Evolutionary conservation across 2,113 vertebrate species (phyloP).

Genomic region (Mustelus asterias): DNA sequence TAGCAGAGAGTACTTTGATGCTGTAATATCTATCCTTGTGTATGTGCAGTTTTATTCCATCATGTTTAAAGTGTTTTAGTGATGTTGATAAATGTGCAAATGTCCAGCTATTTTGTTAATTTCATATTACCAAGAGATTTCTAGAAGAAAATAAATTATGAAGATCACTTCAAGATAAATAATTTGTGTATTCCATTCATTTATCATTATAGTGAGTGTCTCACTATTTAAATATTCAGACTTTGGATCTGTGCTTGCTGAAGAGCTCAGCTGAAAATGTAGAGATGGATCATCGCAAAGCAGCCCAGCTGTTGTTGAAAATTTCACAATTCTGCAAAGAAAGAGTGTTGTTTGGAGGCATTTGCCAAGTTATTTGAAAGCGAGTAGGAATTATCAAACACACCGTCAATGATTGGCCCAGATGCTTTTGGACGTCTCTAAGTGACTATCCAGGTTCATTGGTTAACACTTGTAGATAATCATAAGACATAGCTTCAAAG

Average conservation of each 20-base stretch:
- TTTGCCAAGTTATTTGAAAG: neutral
- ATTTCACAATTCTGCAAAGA: neutral
- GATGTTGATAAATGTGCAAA: neutral
- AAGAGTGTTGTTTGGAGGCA: neutral
- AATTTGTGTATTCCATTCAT: constrained; percentile 45
- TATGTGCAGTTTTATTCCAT: neutral
- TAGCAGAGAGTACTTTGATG: neutral
- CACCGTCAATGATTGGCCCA: neutral
- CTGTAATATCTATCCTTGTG: constrained; percentile 47
- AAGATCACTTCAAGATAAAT: neutral
- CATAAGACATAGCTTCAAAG: neutral
- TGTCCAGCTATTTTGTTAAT: neutral
- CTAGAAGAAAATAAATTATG: neutral
- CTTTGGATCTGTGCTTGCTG: constrained; percentile 45
- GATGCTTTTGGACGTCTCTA: neutral
- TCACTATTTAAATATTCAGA: constrained; percentile 58
- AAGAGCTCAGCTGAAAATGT: neutral
- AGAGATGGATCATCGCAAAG: neutral
- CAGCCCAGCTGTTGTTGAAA: neutral
- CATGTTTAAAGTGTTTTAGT: constrained; percentile 35
- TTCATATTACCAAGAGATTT: neutral
- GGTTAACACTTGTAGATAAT: neutral
- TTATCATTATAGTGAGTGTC: constrained; percentile 53
- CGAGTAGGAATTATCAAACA: neutral
- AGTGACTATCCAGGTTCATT: neutral